Base-by-base conservation (phyloP, 1,140 invertebrate species). In the Micrasema longulum region DNA sequence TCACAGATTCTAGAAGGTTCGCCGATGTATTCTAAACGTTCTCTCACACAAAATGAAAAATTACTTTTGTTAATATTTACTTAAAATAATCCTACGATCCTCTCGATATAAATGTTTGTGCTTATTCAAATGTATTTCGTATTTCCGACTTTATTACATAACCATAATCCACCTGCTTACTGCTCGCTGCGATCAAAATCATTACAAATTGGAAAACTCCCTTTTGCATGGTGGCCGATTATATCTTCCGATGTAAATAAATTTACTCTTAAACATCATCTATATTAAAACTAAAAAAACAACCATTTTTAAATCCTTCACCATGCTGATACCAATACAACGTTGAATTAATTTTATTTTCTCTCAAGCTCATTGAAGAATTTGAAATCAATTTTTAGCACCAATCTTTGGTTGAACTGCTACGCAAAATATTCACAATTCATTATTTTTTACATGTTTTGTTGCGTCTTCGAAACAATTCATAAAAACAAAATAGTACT, bases 231-330 rank as follows among this genome's bases (percentile, higher is more conserved):
- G 23, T 26, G 12, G 35, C 26, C 23, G n/a, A 31, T 35, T 35
- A 60, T 14, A 60, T 60, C 55, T 38, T 41, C 41, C 18, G 35
- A 55, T 55, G 26, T 55, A 35, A 22, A 52, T 52, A 18, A 22
- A 31, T 41, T 11, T 22, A 60, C 38, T 41, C 35, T 60, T 41
- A 60, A 60, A 14, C 55, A 7, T 41, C 55, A 22, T 18, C 55
- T 60, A 60, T 60, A 60, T 60, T 60, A 60, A 31, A 60, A 60
- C 55, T 60, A 41, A 60, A 60, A 60, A 41, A 60, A 38, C 55
- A 60, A 60, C 22, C 36, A 38, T 38, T 60, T 38, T 36, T 38
- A 18, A 60, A 41, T 31, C 26, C n/a, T n/a, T n/a, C 26, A 31
- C 26, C 55, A 60, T 23, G 55, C 55, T 14, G 36, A 60, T 60